A percentile compares a stretch with the other conserved stretches of the same genome.
These are phyloP conservation scores for Sarcophaga bullata DNA, from an alignment of 1,140 invertebrate species.

Conservation along the genomic window DNA sequence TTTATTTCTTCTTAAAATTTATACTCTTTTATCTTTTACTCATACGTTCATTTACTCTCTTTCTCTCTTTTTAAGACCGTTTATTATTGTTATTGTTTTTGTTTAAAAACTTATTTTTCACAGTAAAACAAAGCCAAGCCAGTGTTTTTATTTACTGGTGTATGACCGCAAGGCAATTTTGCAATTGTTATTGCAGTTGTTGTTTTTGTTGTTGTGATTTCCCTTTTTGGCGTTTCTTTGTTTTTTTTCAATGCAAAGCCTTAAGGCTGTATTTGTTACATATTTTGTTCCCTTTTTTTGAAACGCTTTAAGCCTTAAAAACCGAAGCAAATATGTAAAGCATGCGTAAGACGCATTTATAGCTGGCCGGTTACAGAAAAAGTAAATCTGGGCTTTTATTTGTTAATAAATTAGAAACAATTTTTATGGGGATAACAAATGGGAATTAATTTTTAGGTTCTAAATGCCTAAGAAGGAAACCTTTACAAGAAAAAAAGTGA, in stretches of 20 bases:
- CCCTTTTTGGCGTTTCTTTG: not conserved
- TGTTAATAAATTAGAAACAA: too few species aligned
- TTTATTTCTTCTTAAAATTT: slow-evolving; percentile 20
- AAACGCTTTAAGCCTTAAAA: slow-evolving; percentile 4
- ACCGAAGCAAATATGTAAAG: too few species aligned
- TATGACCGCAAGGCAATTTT: slow-evolving; percentile 10
- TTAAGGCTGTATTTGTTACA: not conserved
- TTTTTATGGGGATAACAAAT: too few species aligned
- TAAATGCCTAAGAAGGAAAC: too few species aligned
- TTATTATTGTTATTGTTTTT: too few species aligned
- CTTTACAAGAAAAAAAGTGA: too few species aligned
- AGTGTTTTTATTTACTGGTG: slow-evolving; percentile 16
- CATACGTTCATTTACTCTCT: not conserved
- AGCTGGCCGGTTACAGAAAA: too few species aligned
- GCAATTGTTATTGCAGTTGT: not conserved
- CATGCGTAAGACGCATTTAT: too few species aligned
- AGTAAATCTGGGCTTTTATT: too few species aligned
- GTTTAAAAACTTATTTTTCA: not conserved
- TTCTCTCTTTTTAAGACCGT: too few species aligned
- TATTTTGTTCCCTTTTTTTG: not conserved
- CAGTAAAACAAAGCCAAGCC: not conserved
- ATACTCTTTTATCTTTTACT: not conserved
- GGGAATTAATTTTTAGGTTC: too few species aligned
- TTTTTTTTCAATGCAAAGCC: not conserved
- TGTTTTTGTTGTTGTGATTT: not conserved